These are phyloP conservation scores for Lordiphosa collinella DNA, from an alignment of 1,140 invertebrate species.

Conservation along the genomic window DNA sequence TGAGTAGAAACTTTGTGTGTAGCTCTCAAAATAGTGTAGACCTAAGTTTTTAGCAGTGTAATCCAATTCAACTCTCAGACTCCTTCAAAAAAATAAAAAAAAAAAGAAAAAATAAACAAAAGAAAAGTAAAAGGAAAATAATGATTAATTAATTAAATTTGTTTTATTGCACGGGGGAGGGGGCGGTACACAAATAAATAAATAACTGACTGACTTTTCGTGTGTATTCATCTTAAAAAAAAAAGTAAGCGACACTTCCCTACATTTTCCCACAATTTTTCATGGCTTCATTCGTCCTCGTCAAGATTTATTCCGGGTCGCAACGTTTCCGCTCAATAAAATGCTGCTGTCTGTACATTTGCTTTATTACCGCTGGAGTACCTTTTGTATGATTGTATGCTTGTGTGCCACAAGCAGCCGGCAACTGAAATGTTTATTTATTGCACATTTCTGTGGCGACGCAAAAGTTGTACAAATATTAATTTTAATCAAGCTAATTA, in stretches of 20 bases:
- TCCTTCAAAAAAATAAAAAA: constrained; percentile 2
- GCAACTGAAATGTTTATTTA: constrained; percentile 68
- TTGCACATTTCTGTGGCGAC: constrained; percentile 54
- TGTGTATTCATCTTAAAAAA: constrained; percentile 75
- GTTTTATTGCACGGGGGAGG: constrained; percentile 70
- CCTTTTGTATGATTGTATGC: no score
- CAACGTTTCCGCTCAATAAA: constrained; percentile 64
- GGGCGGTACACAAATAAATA: constrained; percentile 76
- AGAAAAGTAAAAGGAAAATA: constrained; percentile 19
- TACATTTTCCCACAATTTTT: constrained; percentile 65
- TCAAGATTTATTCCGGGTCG: constrained; percentile 61
- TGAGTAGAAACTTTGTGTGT: constrained; percentile 14
- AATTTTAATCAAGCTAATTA: constrained; percentile 78
- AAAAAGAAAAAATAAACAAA: constrained; percentile 45
- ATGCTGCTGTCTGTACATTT: constrained; percentile 67
- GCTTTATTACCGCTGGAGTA: constrained; percentile 65
- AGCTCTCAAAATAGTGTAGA: constrained; percentile 4
- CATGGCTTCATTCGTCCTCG: constrained; percentile 56
- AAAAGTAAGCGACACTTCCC: constrained; percentile 41
- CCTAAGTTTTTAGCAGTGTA: constrained; percentile 65
- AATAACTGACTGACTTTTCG: constrained; percentile 60
- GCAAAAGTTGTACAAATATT: constrained; percentile 64
- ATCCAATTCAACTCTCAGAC: constrained; percentile 36
- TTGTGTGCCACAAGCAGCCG: constrained; percentile 29
- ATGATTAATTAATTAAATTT: constrained; percentile 77